These are phyloP conservation scores for Heliconius sara DNA, from an alignment of 2,888 invertebrate genomes.

Conservation along the genomic window DNA sequence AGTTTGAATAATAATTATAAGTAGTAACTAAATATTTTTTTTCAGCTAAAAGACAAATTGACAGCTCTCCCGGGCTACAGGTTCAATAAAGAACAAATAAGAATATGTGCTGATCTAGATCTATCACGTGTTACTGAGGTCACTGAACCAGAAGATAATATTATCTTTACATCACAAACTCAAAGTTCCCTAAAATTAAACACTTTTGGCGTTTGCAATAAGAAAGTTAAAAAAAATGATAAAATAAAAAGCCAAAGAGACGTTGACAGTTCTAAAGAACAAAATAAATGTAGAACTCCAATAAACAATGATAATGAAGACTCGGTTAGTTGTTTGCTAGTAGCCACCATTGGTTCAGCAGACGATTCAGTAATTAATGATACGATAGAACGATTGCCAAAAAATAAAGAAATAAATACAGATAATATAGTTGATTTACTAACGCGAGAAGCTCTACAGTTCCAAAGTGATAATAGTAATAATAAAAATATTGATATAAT, in stretches of 20 bases:
- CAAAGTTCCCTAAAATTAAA: constrained; percentile 52
- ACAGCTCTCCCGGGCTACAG: constrained; percentile 58
- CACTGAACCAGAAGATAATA: constrained; percentile 61
- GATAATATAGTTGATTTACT: constrained; percentile 64
- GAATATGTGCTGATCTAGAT: constrained; percentile 60
- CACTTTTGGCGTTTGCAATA: constrained; percentile 55
- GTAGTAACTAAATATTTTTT: neutral
- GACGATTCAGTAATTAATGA: constrained; percentile 65
- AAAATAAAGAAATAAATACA: constrained; percentile 55
- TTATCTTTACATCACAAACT: constrained; percentile 42
- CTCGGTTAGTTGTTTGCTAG: constrained; percentile 58
- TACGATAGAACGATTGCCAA: constrained; percentile 60
- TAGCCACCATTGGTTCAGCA: constrained; percentile 61
- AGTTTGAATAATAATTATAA: neutral
- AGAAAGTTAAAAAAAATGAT: constrained; percentile 34
- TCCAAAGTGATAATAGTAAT: neutral
- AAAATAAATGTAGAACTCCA: constrained; percentile 51
- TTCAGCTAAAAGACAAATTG: constrained; percentile 69
- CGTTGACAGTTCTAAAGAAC: constrained; percentile 24
- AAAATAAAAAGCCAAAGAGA: constrained; percentile 33
- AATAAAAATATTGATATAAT: constrained; percentile 7
- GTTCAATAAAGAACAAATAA: constrained; percentile 59
- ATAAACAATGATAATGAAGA: constrained; percentile 53
- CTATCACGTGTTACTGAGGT: constrained; percentile 66
- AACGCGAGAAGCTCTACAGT: constrained; percentile 62